phyloP scores from a whole-genome alignment of 1,140 invertebrate genomes.

The Micrasema longulum region DNA sequence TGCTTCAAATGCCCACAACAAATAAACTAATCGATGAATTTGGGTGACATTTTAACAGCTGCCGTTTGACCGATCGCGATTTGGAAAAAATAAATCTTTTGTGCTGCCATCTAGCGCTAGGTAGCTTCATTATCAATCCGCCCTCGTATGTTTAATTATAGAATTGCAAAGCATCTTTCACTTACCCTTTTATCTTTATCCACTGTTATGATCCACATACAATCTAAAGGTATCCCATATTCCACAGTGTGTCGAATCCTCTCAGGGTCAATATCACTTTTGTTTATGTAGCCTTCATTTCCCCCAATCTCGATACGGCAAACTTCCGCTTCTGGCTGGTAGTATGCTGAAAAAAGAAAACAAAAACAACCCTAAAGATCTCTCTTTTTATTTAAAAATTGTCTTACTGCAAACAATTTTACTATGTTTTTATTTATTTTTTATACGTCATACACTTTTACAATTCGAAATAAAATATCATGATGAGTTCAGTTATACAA shows the following conservation, averaged over 20 bases:
- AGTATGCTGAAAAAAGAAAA: constrained; percentile 35
- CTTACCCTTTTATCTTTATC: constrained; percentile 76
- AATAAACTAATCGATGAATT: too few species aligned
- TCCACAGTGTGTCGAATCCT: constrained; percentile 65
- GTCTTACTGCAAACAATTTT: background rate
- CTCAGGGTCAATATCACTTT: constrained; percentile 69
- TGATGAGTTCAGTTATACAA: too few species aligned
- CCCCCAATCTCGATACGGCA: constrained; percentile 67
- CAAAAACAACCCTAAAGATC: too few species aligned
- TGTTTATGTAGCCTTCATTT: constrained; percentile 69
- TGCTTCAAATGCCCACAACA: too few species aligned
- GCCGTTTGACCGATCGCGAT: too few species aligned
- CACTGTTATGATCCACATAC: constrained; percentile 84
- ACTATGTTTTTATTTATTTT: background rate
- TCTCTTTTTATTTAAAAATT: background rate
- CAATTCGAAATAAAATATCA: background rate
- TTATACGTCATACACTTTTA: too few species aligned
- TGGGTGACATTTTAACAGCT: too few species aligned
- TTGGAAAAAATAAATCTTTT: too few species aligned
- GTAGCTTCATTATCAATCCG: too few species aligned
- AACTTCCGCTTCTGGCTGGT: constrained; percentile 58
- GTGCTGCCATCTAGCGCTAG: too few species aligned
- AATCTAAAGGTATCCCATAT: constrained; percentile 77
- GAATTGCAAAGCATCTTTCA: too few species aligned
- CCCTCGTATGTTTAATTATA: too few species aligned